Evolutionary conservation across 2,113 vertebrate species (phyloP).

Genomic region (Datnioides undecimradiatus): DNA sequence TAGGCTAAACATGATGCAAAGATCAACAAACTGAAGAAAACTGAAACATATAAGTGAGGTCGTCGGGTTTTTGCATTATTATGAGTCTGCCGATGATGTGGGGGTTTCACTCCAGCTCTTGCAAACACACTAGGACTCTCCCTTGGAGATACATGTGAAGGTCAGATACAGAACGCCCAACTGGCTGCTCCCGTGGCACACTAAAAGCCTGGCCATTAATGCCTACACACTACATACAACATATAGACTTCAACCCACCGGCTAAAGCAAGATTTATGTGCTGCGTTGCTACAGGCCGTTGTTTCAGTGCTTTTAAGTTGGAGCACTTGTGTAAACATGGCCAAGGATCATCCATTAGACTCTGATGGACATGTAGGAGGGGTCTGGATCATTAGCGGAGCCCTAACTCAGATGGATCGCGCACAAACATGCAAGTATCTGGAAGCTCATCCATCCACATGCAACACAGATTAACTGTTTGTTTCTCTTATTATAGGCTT

Average conservation of each 20-base stretch:
- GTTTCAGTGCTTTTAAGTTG: conserved; percentile 45
- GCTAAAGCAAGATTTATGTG: conserved; percentile 40
- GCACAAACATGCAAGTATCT: conserved; percentile 9
- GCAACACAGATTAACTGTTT: background rate
- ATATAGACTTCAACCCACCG: background rate
- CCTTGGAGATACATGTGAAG: background rate
- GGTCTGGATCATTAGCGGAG: conserved; percentile 40
- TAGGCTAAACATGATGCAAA: background rate
- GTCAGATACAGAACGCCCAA: background rate
- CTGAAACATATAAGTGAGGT: background rate
- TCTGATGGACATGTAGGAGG: conserved; percentile 22
- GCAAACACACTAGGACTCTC: background rate
- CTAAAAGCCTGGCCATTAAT: conserved; percentile 56
- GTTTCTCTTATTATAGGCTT: background rate
- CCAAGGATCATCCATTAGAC: conserved; percentile 69
- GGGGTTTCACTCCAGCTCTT: background rate
- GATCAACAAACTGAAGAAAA: background rate
- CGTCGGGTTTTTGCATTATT: too few species aligned
- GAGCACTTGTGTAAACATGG: conserved; percentile 60
- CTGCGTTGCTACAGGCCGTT: conserved; percentile 9
- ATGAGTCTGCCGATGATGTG: too few species aligned
- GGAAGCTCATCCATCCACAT: background rate
- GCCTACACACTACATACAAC: conserved; percentile 18
- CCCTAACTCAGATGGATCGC: conserved; percentile 1
- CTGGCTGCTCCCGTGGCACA: conserved; percentile 8